Evolutionary conservation across 2,888 invertebrate genomes (phyloP), one percentile per base, ranked within the genome.

Genomic region (Chrysolina americana): DNA sequence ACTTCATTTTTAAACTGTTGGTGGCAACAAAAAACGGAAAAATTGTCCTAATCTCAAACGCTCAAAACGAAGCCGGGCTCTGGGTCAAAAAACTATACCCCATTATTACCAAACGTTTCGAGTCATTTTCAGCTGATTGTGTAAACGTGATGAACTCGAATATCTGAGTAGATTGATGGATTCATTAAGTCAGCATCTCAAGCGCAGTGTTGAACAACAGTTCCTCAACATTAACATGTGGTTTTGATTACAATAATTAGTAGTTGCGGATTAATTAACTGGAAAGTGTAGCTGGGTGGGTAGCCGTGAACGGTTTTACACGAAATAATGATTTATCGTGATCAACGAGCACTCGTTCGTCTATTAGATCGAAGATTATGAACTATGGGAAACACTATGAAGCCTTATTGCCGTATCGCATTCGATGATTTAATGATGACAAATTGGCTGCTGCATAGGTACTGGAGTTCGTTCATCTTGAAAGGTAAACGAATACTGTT

Each of bases 171-270:
- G 21, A 66, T 70, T 41, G 70, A 66, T 66, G 63, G 69, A 44
- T 70, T 70, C 70, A 74, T 74, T 74, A 74, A 59, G 28, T 36
- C 11, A n/a, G 28, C 59, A 74, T 70, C 48, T 74, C 53, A 11
- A 56, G 66, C 62, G 70, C 65, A 63, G 70, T 74, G 66, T 76
- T 74, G 73, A 68, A 72, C 63, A 74, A 73, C 74, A 71, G 72
- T 69, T 74, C 66, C 36, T 28, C 70, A 56, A 69, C 72, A 75
- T 77, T 75, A 73, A 73, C 70, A 71, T 70, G 75, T 74, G 68
- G 74, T 73, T 69, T 77, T 71, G 74, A 75, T 73, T 75, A 73
- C 74, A 75, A 74, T 75, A 77, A 77, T 77, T 77, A 77, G 74
- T 70, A 72, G 74, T 70, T 74, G 76, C 70, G 64, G 70, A 68